These are phyloP conservation scores for Anolis sagrei DNA, from an alignment of 2,113 vertebrate genomes.

Conservation along the genomic window DNA sequence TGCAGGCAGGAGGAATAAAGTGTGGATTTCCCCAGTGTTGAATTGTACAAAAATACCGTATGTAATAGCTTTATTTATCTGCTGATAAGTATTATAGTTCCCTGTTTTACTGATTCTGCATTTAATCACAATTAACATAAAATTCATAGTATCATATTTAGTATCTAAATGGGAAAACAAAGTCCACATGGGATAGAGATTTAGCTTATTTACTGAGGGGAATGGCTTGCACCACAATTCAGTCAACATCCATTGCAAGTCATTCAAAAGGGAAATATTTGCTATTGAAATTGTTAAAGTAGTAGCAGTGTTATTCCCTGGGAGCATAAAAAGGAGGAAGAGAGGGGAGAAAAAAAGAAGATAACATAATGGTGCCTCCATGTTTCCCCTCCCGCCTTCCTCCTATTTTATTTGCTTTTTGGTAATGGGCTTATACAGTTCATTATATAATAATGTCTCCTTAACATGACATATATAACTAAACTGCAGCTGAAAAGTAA, in stretches of 20 bases:
- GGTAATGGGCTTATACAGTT: neutral
- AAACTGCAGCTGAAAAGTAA: neutral
- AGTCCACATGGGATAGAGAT: neutral
- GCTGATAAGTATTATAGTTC: neutral
- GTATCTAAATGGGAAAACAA: neutral
- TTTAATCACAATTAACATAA: neutral
- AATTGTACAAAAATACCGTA: neutral
- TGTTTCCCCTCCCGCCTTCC: too few species aligned
- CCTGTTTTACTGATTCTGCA: neutral
- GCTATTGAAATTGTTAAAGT: too few species aligned
- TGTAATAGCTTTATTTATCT: neutral
- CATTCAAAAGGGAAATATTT: neutral
- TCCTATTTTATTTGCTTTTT: too few species aligned
- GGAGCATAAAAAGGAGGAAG: too few species aligned
- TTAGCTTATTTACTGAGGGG: neutral
- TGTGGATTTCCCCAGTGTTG: neutral
- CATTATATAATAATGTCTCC: neutral
- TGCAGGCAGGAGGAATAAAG: neutral
- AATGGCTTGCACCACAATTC: neutral
- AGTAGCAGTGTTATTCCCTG: too few species aligned
- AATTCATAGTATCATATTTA: neutral
- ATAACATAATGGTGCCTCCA: too few species aligned
- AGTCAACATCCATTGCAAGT: neutral
- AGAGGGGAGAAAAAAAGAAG: too few species aligned
- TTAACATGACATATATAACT: neutral